phyloP scores from a whole-genome alignment of 2,888 invertebrate genomes.

The Pammene aurita region DNA sequence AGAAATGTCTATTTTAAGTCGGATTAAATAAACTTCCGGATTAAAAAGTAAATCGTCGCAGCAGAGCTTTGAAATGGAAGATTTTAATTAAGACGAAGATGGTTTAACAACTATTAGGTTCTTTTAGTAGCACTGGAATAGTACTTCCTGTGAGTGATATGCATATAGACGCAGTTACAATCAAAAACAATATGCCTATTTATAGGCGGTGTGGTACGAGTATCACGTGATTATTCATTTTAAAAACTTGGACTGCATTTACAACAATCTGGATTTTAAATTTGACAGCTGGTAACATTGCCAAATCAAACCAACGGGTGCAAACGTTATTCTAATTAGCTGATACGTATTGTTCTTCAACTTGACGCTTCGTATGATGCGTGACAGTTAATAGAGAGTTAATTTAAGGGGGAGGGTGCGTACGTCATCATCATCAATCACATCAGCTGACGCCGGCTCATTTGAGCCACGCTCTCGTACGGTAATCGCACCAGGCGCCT shows the following conservation, averaged over 20 bases:
- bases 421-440: constrained; percentile 74
- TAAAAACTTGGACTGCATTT: no score
- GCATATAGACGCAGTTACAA: neutral
- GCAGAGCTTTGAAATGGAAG: constrained; percentile 20
- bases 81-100: neutral
- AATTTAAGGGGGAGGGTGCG: constrained; percentile 51
- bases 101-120: neutral
- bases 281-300: no score
- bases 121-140: neutral
- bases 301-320: no score
- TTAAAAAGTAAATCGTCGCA: constrained; percentile 2
- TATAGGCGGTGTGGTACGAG: no score
- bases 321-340: neutral
- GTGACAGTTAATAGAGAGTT: constrained; percentile 50
- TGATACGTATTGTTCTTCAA: constrained; percentile 4
- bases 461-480: constrained; percentile 51
- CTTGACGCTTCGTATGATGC: constrained; percentile 11
- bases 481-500: constrained; percentile 34
- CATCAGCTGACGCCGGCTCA: constrained; percentile 57
- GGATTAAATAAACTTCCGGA: constrained; percentile 13
- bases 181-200: no score
- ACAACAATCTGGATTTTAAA: no score
- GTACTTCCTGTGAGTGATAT: neutral
- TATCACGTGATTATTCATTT: no score
- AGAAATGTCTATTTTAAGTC: constrained; percentile 6